Percentiles rank a stretch among this genome's conserved stretches.
Conservation (phyloP, 2,113 vertebrate species). For the Tichodroma muraria region DNA sequence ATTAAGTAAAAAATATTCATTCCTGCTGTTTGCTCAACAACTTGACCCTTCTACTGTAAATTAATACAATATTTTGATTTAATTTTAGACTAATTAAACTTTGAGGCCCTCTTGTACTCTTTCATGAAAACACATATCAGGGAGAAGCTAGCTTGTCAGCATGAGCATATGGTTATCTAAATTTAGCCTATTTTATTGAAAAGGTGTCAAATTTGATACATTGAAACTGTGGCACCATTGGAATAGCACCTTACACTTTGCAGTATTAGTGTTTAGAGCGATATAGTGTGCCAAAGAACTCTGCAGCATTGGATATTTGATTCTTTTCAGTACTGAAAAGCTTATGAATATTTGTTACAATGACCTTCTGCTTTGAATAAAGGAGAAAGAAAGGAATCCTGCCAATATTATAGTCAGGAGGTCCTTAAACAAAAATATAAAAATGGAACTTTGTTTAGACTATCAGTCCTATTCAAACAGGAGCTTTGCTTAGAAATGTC, state of each 20-base stretch:
- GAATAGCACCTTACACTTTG: not conserved
- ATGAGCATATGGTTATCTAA: conserved; percentile 62
- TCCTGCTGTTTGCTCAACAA: conserved; percentile 35
- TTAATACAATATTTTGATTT: conserved; percentile 65
- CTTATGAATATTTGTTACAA: not conserved
- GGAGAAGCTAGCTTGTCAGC: conserved; percentile 13
- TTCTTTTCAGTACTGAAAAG: not conserved
- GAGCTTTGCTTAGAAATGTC: not conserved
- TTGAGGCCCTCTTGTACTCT: not conserved
- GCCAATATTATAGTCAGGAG: not conserved
- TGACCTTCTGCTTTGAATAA: not conserved
- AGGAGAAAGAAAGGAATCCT: not conserved
- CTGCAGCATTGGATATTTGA: not conserved
- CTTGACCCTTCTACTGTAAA: conserved; percentile 56
- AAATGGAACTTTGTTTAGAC: not conserved
- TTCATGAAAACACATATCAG: conserved; percentile 30
- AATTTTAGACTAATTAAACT: conserved; percentile 57
- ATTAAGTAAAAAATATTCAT: conserved; percentile 16
- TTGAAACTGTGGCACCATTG: not conserved
- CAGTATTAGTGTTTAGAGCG: not conserved
- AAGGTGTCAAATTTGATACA: conserved; percentile 46
- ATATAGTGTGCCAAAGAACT: not conserved
- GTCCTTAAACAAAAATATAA: not conserved
- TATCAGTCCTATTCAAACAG: not conserved
- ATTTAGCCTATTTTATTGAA: conserved; percentile 57